Percentiles rank a stretch among this genome's conserved stretches.
Conservation (phyloP, 1,140 invertebrate genomes). For the Ceratosolen fusciceps region DNA sequence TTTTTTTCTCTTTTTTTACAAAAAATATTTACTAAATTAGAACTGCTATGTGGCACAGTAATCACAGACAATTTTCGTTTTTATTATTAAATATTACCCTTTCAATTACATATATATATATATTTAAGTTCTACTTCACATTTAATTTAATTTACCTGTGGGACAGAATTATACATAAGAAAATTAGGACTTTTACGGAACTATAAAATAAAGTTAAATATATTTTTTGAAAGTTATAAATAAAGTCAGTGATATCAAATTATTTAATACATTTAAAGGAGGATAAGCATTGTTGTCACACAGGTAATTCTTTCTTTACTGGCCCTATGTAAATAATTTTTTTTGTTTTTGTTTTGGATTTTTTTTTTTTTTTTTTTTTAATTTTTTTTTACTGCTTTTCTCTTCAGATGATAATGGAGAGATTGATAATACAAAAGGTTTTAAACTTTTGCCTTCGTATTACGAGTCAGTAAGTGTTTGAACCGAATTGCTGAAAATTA, state of each 20-base stretch:
- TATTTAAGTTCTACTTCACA: slow-evolving; percentile 4
- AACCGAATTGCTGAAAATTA: slow-evolving; percentile 22
- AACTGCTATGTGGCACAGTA: slow-evolving; percentile 34
- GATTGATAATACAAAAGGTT: background rate
- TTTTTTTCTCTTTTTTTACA: background rate
- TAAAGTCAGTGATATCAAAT: slow-evolving; percentile 3
- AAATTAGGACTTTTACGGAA: background rate
- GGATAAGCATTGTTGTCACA: slow-evolving; percentile 11
- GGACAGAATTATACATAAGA: background rate
- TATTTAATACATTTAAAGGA: slow-evolving; percentile 3
- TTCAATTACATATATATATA: slow-evolving; percentile 18
- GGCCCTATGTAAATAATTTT: too few species aligned
- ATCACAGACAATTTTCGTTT: slow-evolving; percentile 41
- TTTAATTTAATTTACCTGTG: slow-evolving; percentile 17
- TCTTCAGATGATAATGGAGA: slow-evolving; percentile 11
- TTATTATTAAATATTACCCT: slow-evolving; percentile 3
- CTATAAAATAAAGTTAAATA: slow-evolving; percentile 1
- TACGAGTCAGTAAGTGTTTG: slow-evolving; percentile 1
- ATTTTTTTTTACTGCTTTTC: slow-evolving; percentile 8
- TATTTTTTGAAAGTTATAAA: slow-evolving; percentile 12
- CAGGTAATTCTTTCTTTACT: slow-evolving; percentile 13
- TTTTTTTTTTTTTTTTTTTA: too few species aligned
- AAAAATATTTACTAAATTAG: slow-evolving; percentile 21
- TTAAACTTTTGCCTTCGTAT: slow-evolving; percentile 1
- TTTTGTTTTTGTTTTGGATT: too few species aligned